Evolutionary conservation across 1,140 invertebrate species (phyloP).

Genomic region (Saccostrea cuccullata): DNA sequence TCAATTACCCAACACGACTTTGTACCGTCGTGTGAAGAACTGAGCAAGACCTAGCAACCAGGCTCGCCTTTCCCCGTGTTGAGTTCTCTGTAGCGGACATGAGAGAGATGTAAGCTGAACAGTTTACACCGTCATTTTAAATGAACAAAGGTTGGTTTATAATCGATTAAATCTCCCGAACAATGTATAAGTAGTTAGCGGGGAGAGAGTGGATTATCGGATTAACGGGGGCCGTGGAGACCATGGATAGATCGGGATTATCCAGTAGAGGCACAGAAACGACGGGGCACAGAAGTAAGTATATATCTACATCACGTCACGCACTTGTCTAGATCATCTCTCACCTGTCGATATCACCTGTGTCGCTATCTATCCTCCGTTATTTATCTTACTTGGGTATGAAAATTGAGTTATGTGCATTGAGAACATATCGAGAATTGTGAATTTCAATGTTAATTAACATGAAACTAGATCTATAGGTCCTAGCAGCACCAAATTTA

Average conservation of each 20-base stretch:
- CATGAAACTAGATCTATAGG: too few relatives aligned
- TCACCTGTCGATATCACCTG: too few relatives aligned
- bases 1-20: neutral
- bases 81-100: neutral
- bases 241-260: conserved; percentile 28
- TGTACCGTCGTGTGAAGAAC: neutral
- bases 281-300: neutral
- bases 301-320: neutral
- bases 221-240: neutral
- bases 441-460: too few relatives aligned
- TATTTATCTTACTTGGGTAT: too few relatives aligned
- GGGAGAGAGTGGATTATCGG: neutral
- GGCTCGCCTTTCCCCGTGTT: neutral
- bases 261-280: neutral
- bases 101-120: conserved; percentile 6
- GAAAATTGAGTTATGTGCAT: too few relatives aligned
- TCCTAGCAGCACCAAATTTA: too few relatives aligned
- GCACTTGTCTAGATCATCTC: neutral
- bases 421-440: too few relatives aligned
- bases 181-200: conserved; percentile 12
- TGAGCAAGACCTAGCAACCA: conserved; percentile 20
- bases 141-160: conserved; percentile 15
- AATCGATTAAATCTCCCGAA: conserved; percentile 4
- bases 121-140: conserved; percentile 8
- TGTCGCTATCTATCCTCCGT: too few relatives aligned